These are phyloP conservation scores for Lampropteryx suffumata DNA, from an alignment of 2,888 invertebrate genomes.

Conservation along the genomic window DNA sequence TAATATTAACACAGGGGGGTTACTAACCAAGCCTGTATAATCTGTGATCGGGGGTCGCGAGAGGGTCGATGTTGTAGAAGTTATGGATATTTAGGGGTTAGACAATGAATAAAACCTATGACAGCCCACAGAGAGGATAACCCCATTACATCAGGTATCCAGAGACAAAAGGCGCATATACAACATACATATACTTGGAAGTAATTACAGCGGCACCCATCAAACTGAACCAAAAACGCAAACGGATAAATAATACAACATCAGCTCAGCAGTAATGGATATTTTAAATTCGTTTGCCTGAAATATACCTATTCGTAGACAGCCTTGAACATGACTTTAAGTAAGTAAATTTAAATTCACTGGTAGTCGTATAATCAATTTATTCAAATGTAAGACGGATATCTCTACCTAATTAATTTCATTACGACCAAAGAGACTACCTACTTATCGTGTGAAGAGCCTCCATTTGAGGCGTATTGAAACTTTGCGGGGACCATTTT, in stretches of 20 bases:
- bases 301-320: not conserved
- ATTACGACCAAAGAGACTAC: not conserved
- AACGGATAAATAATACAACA: too few species aligned
- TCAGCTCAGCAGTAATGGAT: not conserved
- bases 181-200: too few species aligned
- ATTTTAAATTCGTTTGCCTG: not conserved
- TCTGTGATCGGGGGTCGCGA: not conserved
- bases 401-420: not conserved
- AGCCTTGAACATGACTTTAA: conserved; percentile 1
- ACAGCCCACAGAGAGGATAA: too few species aligned
- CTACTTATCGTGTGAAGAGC: not conserved
- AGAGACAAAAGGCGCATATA: too few species aligned
- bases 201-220: too few species aligned
- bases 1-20: conserved; percentile 2
- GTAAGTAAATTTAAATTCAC: not conserved
- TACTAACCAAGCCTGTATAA: not conserved
- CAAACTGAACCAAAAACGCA: too few species aligned
- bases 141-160: too few species aligned
- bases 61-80: not conserved
- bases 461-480: not conserved
- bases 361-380: not conserved
- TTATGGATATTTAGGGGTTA: too few species aligned
- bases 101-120: too few species aligned
- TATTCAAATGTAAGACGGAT: not conserved
- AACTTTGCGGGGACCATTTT: too few species aligned